phyloP scores from a whole-genome alignment of 2,113 vertebrate genomes.

The Ctenodactylus gundi region DNA sequence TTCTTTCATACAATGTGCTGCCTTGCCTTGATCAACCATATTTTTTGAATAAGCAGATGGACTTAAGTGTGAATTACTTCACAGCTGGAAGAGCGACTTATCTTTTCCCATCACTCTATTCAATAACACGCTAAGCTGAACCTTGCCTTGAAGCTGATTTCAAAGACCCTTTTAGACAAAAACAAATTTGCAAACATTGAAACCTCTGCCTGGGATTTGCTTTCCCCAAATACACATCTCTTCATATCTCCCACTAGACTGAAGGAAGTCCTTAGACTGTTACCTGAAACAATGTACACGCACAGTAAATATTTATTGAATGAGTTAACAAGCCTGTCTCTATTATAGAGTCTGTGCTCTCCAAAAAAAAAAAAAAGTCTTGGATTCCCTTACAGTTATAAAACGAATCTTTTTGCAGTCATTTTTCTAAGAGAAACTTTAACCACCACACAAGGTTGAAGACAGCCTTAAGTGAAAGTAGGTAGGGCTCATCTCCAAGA shows the following conservation, averaged over 20 bases:
- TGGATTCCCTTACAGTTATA: not conserved
- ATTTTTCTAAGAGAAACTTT: not conserved
- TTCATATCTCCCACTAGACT: not conserved
- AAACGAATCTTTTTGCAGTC: not conserved
- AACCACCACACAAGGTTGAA: not conserved
- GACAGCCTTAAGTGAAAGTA: not conserved
- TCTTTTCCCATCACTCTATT: not conserved
- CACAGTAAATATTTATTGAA: not conserved
- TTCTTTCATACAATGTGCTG: not conserved
- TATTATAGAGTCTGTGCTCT: not conserved
- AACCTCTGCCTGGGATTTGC: not conserved
- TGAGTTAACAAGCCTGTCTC: not conserved
- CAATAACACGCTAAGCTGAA: not conserved
- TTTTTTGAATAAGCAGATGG: not conserved
- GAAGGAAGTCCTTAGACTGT: not conserved
- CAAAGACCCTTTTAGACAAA: not conserved
- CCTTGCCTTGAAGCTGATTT: not conserved
- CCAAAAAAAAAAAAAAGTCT: not conserved
- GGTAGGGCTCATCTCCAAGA: not conserved
- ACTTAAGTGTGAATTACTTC: not conserved
- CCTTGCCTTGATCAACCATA: not conserved
- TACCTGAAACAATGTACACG: not conserved
- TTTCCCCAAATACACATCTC: not conserved
- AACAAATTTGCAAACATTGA: not conserved
- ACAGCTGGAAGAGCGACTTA: not conserved